These are phyloP conservation scores for Cairina moschata DNA, from an alignment of 2,113 vertebrate species.

Conservation along the genomic window DNA sequence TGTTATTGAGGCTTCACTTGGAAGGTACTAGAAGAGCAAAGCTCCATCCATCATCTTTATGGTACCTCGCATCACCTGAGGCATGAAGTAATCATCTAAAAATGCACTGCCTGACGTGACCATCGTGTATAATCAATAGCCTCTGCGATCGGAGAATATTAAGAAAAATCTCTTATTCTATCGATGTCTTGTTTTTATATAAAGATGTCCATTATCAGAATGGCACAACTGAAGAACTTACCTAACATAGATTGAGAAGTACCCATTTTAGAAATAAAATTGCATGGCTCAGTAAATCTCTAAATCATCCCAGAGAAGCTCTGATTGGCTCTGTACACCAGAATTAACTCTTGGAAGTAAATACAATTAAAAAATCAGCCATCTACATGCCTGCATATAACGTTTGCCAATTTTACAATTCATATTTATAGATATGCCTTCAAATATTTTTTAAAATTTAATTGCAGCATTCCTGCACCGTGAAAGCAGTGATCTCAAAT, in stretches of 20 bases:
- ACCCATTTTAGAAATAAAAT: background rate
- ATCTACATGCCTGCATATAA: accelerated
- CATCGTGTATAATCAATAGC: conserved; percentile 17
- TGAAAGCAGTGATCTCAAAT: background rate
- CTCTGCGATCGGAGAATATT: background rate
- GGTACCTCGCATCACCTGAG: conserved; percentile 52
- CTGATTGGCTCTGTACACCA: background rate
- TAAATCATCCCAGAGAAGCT: background rate
- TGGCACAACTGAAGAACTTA: background rate
- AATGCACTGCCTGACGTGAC: conserved; percentile 42
- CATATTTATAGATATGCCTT: background rate
- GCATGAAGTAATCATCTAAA: conserved; percentile 68
- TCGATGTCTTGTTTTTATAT: background rate
- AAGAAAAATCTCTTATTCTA: conserved; percentile 24
- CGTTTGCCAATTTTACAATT: background rate
- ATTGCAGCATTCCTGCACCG: background rate
- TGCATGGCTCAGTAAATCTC: background rate
- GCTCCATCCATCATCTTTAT: conserved; percentile 54
- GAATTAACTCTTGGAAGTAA: background rate
- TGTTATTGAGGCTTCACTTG: background rate
- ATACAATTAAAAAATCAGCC: background rate
- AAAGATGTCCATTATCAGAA: background rate
- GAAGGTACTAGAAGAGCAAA: conserved; percentile 43
- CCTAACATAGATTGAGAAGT: background rate
- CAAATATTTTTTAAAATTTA: accelerated